Evolutionary conservation across 2,888 invertebrate species (phyloP).

Genomic region (Campoletis raptor): DNA sequence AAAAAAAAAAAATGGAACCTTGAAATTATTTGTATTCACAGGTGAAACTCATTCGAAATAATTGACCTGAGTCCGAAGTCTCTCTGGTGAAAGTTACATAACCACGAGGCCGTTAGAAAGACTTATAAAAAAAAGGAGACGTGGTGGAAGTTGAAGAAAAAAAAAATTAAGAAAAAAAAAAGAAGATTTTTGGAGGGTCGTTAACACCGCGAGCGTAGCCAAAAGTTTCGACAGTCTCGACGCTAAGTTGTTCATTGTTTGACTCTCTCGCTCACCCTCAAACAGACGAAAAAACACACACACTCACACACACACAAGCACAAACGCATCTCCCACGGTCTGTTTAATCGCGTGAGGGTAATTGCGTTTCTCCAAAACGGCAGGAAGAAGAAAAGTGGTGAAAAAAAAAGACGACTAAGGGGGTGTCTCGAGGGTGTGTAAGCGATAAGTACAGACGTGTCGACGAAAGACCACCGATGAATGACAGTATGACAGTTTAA

Average conservation of each 20-base stretch:
- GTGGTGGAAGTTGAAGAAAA: not conserved
- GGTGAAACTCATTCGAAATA: not conserved
- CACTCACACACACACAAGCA: not conserved
- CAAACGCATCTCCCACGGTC: constrained; percentile 24
- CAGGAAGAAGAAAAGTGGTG: constrained; percentile 36
- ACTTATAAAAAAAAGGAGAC: not conserved
- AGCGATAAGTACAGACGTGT: constrained; percentile 25
- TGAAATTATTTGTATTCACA: constrained; percentile 1
- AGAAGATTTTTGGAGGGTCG: constrained; percentile 30
- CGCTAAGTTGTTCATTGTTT: constrained; percentile 26
- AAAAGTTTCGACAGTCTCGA: constrained; percentile 37
- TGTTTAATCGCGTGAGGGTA: constrained; percentile 44
- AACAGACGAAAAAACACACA: not conserved
- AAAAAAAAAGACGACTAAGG: constrained; percentile 26
- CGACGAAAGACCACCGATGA: constrained; percentile 44
- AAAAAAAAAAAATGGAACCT: not conserved
- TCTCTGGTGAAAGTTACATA: constrained; percentile 8
- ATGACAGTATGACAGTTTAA: constrained; percentile 36
- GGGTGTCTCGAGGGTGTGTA: constrained; percentile 57
- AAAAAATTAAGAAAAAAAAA: not conserved
- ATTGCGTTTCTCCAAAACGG: constrained; percentile 52
- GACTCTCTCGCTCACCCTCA: not conserved
- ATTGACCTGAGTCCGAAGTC: constrained; percentile 19
- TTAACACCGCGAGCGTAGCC: constrained; percentile 42
- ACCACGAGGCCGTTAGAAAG: constrained; percentile 20